phyloP scores from a whole-genome alignment of 2,888 invertebrate species.

The Microplitis deprimator region DNA sequence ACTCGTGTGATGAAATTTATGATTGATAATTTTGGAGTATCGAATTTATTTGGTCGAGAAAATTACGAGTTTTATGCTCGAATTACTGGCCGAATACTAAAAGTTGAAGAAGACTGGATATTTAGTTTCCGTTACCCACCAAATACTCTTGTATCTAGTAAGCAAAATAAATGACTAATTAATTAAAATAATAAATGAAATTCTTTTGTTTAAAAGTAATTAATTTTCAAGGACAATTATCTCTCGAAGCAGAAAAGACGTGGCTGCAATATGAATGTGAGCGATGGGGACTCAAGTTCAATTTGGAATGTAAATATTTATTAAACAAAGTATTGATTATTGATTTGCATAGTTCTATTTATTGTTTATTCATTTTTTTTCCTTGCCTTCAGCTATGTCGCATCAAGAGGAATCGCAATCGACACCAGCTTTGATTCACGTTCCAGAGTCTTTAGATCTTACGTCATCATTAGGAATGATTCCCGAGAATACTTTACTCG shows the following conservation, averaged over 20 bases:
- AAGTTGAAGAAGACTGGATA: conserved; percentile 96
- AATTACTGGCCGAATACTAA: conserved; percentile 91
- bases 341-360: not conserved
- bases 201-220: conserved; percentile 13
- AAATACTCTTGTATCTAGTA: conserved; percentile 74
- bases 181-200: not conserved
- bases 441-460: conserved; percentile 75
- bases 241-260: conserved; percentile 89
- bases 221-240: conserved; percentile 80
- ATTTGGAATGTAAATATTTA: conserved; percentile 80
- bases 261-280: conserved; percentile 93
- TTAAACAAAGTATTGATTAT: not conserved
- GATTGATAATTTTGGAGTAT: conserved; percentile 97
- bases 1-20: conserved; percentile 96
- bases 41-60: conserved; percentile 93
- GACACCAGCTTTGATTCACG: conserved; percentile 86
- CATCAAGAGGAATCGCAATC: conserved; percentile 93
- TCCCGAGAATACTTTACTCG: conserved; percentile 87
- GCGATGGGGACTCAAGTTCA: conserved; percentile 87
- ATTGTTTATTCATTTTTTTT: conserved; percentile 4
- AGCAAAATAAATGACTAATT: conserved; percentile 55
- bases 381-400: conserved; percentile 76
- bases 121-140: conserved; percentile 94
- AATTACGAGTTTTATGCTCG: conserved; percentile 97
- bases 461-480: conserved; percentile 85